Percentiles rank a stretch among this genome's conserved stretches.
Conservation (phyloP, 2,113 vertebrate species). For the Gnathonemus longibarbis region DNA sequence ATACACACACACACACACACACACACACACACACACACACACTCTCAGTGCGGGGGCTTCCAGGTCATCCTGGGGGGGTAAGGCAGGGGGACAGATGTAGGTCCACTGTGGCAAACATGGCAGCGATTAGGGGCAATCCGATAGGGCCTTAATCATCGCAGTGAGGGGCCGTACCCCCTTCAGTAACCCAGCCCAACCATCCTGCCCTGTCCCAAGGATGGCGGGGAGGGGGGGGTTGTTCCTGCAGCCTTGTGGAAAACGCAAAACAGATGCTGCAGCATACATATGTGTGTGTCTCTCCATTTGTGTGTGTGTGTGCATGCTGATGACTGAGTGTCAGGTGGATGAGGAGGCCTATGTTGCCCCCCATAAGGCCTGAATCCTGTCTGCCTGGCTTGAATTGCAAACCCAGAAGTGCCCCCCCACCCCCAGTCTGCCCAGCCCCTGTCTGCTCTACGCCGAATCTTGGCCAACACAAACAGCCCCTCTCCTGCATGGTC, state of each 20-base stretch:
- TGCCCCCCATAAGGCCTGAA: neutral
- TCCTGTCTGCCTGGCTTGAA: neutral
- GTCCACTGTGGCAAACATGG: neutral
- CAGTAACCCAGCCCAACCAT: neutral
- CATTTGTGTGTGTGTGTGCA: neutral
- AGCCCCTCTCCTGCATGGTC: slow-evolving; percentile 9
- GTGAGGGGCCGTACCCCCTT: neutral
- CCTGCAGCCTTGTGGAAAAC: neutral
- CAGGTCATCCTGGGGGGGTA: neutral
- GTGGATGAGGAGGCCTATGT: neutral
- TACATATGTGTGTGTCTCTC: neutral
- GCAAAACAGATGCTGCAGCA: neutral
- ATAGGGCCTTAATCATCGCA: slow-evolving; percentile 3
- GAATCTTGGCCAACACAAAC: slow-evolving; percentile 30
- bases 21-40: neutral
- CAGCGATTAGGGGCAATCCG: slow-evolving; percentile 9
- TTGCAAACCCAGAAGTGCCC: neutral
- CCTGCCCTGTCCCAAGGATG: neutral
- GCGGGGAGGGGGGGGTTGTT: neutral
- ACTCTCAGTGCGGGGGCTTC: neutral
- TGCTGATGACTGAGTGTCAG: neutral
- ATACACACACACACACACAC: neutral
- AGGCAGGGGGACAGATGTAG: neutral
- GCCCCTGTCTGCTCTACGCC: neutral
- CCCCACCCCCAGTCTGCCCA: neutral